Percentiles rank a stretch among this genome's conserved stretches.
Conservation (phyloP, 2,797 vertebrate genomes). For the Catharus ustulatus region DNA sequence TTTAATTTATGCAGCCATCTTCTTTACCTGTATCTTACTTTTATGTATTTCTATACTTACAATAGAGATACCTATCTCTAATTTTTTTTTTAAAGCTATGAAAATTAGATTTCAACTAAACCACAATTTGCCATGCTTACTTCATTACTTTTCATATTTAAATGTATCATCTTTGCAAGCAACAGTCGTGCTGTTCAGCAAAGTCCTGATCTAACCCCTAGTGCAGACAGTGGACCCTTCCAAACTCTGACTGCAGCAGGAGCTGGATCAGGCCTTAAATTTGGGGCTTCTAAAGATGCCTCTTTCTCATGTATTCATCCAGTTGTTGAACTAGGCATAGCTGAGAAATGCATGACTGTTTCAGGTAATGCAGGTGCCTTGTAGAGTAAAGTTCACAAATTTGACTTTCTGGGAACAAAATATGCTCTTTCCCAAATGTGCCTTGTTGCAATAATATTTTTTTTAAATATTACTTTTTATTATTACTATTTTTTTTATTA, state of each 20-base stretch:
- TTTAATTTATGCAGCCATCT: conserved; percentile 64
- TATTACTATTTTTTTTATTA: not conserved
- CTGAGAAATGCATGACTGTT: rapidly evolving
- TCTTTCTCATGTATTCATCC: not conserved
- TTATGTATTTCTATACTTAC: conserved; percentile 31
- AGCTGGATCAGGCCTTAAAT: not conserved
- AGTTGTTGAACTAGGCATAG: not conserved
- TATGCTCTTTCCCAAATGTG: not conserved
- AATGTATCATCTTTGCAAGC: conserved; percentile 25
- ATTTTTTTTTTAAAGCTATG: conserved; percentile 40
- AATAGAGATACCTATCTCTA: conserved; percentile 65
- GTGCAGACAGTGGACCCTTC: too few species aligned
- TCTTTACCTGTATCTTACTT: conserved; percentile 56
- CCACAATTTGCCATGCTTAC: conserved; percentile 38
- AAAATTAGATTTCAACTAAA: conserved; percentile 62
- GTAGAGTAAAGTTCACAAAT: not conserved
- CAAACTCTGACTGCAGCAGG: not conserved
- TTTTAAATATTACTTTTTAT: not conserved
- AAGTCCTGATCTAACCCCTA: not conserved
- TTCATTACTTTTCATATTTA: conserved; percentile 66
- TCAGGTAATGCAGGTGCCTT: not conserved
- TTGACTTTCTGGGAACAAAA: not conserved
- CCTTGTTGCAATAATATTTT: not conserved
- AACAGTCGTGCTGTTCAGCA: not conserved
- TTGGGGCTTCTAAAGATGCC: not conserved